Conservation (phyloP, 2,888 invertebrate genomes). For the Odontocolon sp. region DNA sequence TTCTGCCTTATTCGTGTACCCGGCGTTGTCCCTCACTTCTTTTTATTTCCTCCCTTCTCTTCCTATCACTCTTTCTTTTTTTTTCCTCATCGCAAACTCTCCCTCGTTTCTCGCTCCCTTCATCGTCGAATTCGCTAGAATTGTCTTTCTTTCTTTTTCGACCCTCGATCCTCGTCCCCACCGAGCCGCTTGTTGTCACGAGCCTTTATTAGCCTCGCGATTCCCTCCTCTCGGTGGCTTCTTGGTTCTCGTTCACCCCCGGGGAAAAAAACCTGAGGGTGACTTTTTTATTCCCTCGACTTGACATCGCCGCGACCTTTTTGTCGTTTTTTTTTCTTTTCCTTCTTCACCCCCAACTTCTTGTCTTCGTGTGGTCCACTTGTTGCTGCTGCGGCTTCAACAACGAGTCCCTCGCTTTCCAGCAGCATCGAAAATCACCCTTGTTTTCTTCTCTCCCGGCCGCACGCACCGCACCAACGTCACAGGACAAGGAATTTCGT, state of each 20-base stretch:
- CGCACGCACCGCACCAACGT: neutral
- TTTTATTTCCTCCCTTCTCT: slow-evolving; percentile 35
- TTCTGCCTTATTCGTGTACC: slow-evolving; percentile 37
- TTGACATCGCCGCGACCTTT: slow-evolving; percentile 67
- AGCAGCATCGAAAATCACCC: slow-evolving; percentile 33
- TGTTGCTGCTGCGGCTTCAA: slow-evolving; percentile 53
- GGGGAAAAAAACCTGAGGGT: slow-evolving; percentile 67
- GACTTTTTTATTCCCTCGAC: slow-evolving; percentile 80
- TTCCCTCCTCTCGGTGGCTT: slow-evolving; percentile 61
- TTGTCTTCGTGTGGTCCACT: slow-evolving; percentile 57
- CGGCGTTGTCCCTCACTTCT: slow-evolving; percentile 54
- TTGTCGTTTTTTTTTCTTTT: slow-evolving; percentile 37
- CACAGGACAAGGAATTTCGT: slow-evolving; percentile 30
- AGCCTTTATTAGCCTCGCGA: slow-evolving; percentile 66
- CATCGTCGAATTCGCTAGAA: slow-evolving; percentile 32
- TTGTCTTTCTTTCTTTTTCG: slow-evolving; percentile 19
- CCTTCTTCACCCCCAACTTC: neutral
- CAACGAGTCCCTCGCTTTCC: slow-evolving; percentile 16
- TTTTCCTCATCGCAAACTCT: slow-evolving; percentile 41
- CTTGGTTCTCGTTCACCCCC: slow-evolving; percentile 52
- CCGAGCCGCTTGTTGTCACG: slow-evolving; percentile 71
- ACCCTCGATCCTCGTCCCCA: slow-evolving; percentile 47
- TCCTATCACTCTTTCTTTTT: slow-evolving; percentile 47
- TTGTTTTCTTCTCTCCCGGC: slow-evolving; percentile 53
- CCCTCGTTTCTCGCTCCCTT: slow-evolving; percentile 40